Evolutionary conservation across 2,797 vertebrate genomes (phyloP), one percentile per base, ranked within the genome.

Genomic region (Ctenopoma kingsleyae): DNA sequence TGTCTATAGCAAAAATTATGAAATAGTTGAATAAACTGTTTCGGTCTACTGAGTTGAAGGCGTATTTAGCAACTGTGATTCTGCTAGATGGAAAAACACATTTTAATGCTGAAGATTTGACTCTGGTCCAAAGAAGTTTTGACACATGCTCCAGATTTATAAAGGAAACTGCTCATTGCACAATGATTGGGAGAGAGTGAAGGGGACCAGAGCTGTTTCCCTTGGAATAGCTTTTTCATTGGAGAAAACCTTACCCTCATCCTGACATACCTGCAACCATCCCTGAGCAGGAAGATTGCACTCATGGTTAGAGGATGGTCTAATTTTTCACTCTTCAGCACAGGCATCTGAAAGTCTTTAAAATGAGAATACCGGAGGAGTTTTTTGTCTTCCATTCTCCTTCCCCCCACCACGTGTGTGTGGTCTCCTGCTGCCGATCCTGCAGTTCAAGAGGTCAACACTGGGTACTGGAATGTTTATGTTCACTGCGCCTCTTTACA

Each of bases 401-500:
- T 68, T 4, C 79, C 83, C 75, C 68, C 78, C 67, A 49, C 72
- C 65, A 58, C n/a, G 27, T 64, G 13, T 38, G 47, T 91, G 91
- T 89, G 91, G 88, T 91, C 89, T 88, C 83, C 62, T 56, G 67
- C 58, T 80, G 71, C 81, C 47, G 35, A 69, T 63, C 41, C 74
- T 67, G 79, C 76, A 64, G 66, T 74, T 77, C 89, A 88, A 65
- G 60, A 90, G 92, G 91, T 92, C 89, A 90, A 60, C 43, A 15
- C 78, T 63, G 78, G 85, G 89, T 84, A 86, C 79, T 89, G 84
- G 81, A 90, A 90, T 92, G 91, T 93, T 92, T 90, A 91, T 80
- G 79, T 87, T 88, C 58, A 50, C 85, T 74, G 62, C 76, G 87
- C 60, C 83, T 81, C 73, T 80, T 90, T 72, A 82, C 76, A 60